Evolutionary conservation across 2,113 vertebrate species (phyloP).

Genomic region (Aegypius monachus): DNA sequence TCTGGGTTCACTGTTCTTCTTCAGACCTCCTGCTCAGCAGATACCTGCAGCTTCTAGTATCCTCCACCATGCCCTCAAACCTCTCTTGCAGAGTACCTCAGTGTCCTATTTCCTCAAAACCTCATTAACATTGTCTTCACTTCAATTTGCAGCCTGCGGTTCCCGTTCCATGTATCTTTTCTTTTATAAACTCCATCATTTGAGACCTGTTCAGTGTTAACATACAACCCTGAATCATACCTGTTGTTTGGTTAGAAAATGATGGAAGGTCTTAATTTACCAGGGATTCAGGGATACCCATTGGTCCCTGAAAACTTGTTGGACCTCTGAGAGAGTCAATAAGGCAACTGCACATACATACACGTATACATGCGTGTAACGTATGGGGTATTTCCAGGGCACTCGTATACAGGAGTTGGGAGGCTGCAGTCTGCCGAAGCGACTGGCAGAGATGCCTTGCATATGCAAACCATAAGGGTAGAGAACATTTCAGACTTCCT

Average conservation of each 20-base stretch:
- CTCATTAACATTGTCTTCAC: neutral
- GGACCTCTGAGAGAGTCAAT: neutral
- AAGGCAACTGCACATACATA: neutral
- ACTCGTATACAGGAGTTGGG: neutral
- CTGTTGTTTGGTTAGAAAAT: neutral
- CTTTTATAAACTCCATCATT: neutral
- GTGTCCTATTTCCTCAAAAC: neutral
- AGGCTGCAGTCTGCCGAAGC: neutral
- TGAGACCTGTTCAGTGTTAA: neutral
- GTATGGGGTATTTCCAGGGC: neutral
- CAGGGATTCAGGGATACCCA: neutral
- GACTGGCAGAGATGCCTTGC: neutral
- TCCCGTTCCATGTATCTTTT: neutral
- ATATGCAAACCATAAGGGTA: neutral
- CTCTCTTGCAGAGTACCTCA: neutral
- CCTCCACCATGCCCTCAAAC: neutral
- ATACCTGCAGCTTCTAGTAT: neutral
- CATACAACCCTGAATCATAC: neutral
- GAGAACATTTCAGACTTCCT: neutral
- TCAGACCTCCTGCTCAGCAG: neutral
- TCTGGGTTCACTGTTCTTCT: neutral
- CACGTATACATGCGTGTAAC: fast-evolving
- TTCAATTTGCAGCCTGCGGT: neutral
- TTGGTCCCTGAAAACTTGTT: neutral
- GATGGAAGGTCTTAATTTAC: neutral